Conservation (phyloP, 2,113 vertebrate species). For the Notothenia rossii region DNA sequence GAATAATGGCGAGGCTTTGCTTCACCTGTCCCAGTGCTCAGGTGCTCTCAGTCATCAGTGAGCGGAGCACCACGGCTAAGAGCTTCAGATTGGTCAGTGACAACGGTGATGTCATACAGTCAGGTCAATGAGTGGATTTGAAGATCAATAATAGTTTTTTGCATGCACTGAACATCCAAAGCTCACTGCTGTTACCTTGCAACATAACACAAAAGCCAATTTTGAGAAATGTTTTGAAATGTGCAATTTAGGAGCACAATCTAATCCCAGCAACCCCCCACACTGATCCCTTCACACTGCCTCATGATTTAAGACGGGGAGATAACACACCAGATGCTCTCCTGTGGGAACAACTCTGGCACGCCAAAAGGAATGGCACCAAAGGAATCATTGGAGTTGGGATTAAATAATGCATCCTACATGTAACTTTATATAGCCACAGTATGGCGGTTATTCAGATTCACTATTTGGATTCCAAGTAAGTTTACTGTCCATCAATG, state of each 20-base stretch:
- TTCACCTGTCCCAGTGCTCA: too few species aligned
- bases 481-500: constrained; percentile 7
- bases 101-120: not conserved
- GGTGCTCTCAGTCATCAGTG: too few species aligned
- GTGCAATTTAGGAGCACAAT: not conserved
- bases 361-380: constrained; percentile 54
- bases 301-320: constrained; percentile 62
- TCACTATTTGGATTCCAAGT: constrained; percentile 17
- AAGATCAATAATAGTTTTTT: not conserved
- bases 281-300: constrained; percentile 55
- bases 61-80: not conserved
- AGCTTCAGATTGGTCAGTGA: not conserved
- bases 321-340: constrained; percentile 70
- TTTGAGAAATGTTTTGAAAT: not conserved
- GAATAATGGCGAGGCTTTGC: too few species aligned
- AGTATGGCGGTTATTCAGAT: constrained; percentile 31
- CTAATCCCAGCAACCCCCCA: constrained; percentile 36
- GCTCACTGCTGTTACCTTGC: not conserved
- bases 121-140: not conserved
- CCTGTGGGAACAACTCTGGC: constrained; percentile 54
- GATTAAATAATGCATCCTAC: constrained; percentile 66
- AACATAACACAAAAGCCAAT: not conserved
- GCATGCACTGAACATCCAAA: not conserved
- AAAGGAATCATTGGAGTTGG: constrained; percentile 59
- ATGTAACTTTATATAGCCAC: constrained; percentile 63